phyloP scores from a whole-genome alignment of 2,888 invertebrate species.

The Salpingus planirostris region DNA sequence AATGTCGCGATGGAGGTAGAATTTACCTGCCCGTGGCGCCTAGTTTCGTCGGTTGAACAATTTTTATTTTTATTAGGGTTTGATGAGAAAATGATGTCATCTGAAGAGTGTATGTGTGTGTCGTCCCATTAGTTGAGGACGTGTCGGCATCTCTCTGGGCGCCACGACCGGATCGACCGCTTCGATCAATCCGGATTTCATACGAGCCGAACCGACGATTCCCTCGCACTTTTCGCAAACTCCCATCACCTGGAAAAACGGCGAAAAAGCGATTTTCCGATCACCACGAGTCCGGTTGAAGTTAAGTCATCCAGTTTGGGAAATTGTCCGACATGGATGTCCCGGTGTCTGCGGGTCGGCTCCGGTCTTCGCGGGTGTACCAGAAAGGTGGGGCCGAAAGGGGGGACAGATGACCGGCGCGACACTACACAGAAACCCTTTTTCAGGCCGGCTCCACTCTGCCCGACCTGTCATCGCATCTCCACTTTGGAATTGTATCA shows the following conservation, averaged over 20 bases:
- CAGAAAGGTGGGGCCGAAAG: slow-evolving; percentile 8
- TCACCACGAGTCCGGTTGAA: no score
- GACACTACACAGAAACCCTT: slow-evolving; percentile 43
- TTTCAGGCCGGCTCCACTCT: slow-evolving; percentile 39
- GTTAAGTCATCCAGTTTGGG: slow-evolving; percentile 19
- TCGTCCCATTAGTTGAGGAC: slow-evolving; percentile 36
- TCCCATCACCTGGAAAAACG: not conserved
- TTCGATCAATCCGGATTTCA: no score
- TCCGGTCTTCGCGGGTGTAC: slow-evolving; percentile 5
- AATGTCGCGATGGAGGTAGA: no score
- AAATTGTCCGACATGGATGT: slow-evolving; percentile 25
- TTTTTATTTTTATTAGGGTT: slow-evolving; percentile 24
- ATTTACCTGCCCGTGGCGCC: no score
- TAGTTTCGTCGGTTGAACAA: no score
- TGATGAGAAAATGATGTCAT: slow-evolving; percentile 42
- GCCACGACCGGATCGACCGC: no score
- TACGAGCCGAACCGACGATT: no score
- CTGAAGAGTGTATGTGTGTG: slow-evolving; percentile 37
- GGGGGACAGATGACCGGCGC: slow-evolving; percentile 29
- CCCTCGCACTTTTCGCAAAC: no score
- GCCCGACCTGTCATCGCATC: slow-evolving; percentile 31
- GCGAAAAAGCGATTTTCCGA: not conserved
- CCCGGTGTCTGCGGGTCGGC: slow-evolving; percentile 18
- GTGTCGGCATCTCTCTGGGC: slow-evolving; percentile 27
- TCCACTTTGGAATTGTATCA: slow-evolving; percentile 35